Conservation (phyloP, 1,140 invertebrate species). For the Nephila pilipes region DNA sequence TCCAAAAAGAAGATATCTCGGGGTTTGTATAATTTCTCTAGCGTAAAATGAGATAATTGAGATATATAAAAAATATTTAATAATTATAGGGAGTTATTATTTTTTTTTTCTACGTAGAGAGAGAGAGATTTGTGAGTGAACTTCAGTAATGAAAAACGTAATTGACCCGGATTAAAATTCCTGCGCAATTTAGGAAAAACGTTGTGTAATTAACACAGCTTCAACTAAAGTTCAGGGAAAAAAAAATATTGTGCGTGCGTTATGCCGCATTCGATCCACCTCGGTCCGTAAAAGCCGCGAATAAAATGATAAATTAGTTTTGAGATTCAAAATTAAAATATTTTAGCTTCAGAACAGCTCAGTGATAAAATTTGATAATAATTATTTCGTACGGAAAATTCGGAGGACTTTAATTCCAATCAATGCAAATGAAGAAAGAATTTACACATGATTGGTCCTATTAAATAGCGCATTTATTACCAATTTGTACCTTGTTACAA, state of each 20-base stretch:
- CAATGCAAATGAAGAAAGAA: too few relatives aligned
- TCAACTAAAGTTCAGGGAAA: too few relatives aligned
- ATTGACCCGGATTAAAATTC: slow-evolving; percentile 13
- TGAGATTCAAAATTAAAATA: too few relatives aligned
- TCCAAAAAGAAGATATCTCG: not conserved
- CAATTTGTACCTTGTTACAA: too few relatives aligned
- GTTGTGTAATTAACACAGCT: slow-evolving; percentile 15
- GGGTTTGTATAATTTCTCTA: not conserved
- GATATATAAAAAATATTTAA: not conserved
- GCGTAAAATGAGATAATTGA: slow-evolving; percentile 45
- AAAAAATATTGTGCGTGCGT: not conserved
- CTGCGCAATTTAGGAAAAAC: slow-evolving; percentile 2
- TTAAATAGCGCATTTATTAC: too few relatives aligned
- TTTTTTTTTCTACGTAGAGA: not conserved
- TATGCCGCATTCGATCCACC: not conserved
- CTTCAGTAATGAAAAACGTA: not conserved
- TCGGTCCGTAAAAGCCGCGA: too few relatives aligned
- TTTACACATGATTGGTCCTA: too few relatives aligned
- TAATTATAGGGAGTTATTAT: not conserved
- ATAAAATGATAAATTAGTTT: too few relatives aligned
- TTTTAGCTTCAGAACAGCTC: too few relatives aligned
- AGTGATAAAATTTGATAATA: too few relatives aligned
- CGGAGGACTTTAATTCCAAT: too few relatives aligned
- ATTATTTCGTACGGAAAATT: too few relatives aligned
- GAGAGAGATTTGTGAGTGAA: not conserved